Evolutionary conservation across 2,113 vertebrate species (phyloP), one percentile per base, ranked within the genome.

Genomic region (Collichthys lucidus): DNA sequence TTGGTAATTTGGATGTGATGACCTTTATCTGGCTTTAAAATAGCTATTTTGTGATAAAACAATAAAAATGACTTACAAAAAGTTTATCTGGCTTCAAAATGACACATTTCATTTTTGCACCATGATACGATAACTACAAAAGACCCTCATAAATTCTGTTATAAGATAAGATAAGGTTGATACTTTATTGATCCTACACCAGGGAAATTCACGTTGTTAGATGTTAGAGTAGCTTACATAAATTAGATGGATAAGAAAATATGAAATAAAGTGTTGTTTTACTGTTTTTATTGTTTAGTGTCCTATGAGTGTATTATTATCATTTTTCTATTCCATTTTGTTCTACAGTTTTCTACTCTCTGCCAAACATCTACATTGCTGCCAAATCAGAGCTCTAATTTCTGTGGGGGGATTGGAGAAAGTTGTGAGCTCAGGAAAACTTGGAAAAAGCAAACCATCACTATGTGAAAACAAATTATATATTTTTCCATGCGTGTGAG

Each of bases 401-500:
- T 42, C 31, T 69, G 56, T 59, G 12, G 75, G 35, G 55, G 56
- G 66, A 15, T 20, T 64, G 31, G 19, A 69, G 35, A 67, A 65
- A 53, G 56, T 46, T 56, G 74, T 42, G 52, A 64, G 46, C 40
- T 56, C 16, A 9, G 59, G 19, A 26, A 59, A 68, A 60, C 17
- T 35, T 65, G 16, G 35, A 64, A 60, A 72, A 79, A 49, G 11
- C 66, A 79, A 73, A 63, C 19, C 5, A 1, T 75, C 35, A 40
- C 35, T 46, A 40, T 4, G 10, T 86, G 10, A 63, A 83, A 76
- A 71, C 22, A 70, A 61, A 79, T 64, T 46, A 35, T 55, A 67
- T 63, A 49, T 74, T 74, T 71, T 80, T 86, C 71, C 24, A 4
- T 52, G 29, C 47, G 57, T n/a, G 31, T 22, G 59, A 35, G 53